Base-by-base conservation (phyloP, 2,888 invertebrate species). In the Zygothrica quintamaculata region DNA sequence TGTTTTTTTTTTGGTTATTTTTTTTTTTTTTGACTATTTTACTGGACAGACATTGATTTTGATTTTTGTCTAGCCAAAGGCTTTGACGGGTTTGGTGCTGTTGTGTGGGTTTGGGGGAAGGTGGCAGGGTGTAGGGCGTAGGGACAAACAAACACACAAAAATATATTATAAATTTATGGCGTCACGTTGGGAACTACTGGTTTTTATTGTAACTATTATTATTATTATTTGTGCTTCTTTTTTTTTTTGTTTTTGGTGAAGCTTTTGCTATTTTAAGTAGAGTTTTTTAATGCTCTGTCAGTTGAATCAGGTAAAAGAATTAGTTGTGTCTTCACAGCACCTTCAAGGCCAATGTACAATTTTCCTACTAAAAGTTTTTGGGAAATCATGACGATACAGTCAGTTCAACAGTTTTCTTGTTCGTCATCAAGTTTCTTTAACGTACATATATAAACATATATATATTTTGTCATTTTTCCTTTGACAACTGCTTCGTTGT, bases 131-230 rank as follows among this genome's bases (percentile, higher is more conserved):
- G n/a, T n/a, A n/a, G n/a, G n/a, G n/a, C n/a, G n/a, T n/a, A n/a
- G n/a, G n/a, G n/a, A n/a, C n/a, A n/a, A n/a, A n/a, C n/a, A n/a
- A n/a, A n/a, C n/a, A n/a, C n/a, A n/a, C n/a, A n/a, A n/a, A n/a
- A n/a, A n/a, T n/a, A n/a, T n/a, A n/a, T n/a, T n/a, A n/a, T n/a
- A n/a, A n/a, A n/a, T n/a, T n/a, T n/a, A n/a, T n/a, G n/a, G n/a
- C n/a, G n/a, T n/a, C n/a, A n/a, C n/a, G 65, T 74, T 61, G 65
- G 51, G 60, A 74, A 75, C 76, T 69, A 78, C 78, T 75, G 73
- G 77, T 66, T 75, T 69, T 76, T 58, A 33, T 6, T 36, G 11
- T 59, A 22, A n/a, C n/a, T n/a, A n/a, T n/a, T n/a, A n/a, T n/a
- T n/a, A n/a, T n/a, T n/a, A n/a, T n/a, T n/a, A n/a, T n/a, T n/a